These are phyloP conservation scores for Coccyzus lansbergi DNA, from an alignment of 2,797 vertebrate species.

Conservation along the genomic window DNA sequence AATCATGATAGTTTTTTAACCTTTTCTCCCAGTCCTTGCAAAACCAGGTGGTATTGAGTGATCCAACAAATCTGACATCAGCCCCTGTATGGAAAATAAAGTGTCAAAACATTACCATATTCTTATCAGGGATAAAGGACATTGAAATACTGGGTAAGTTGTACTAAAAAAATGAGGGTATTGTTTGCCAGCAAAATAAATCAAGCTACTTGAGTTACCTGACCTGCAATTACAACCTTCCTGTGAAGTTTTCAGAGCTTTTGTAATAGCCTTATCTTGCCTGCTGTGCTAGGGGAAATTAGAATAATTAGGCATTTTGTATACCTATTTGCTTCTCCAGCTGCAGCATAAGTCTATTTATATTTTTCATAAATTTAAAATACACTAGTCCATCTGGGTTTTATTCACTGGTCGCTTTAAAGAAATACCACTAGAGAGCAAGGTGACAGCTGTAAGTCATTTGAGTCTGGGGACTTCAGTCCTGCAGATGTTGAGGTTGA, in stretches of 20 bases:
- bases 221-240: background rate
- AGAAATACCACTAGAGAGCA: slow-evolving; percentile 45
- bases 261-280: background rate
- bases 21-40: background rate
- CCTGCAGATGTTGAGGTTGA: background rate
- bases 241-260: background rate
- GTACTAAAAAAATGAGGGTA: background rate
- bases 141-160: background rate
- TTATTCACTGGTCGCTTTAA: background rate
- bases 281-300: background rate
- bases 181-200: background rate
- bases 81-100: background rate
- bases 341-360: background rate
- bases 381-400: background rate
- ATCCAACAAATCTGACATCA: background rate
- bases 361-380: background rate
- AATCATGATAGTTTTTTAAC: background rate
- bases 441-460: slow-evolving; percentile 6
- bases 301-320: background rate
- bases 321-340: background rate
- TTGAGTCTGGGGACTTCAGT: background rate
- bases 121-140: background rate
- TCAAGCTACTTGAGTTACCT: background rate
- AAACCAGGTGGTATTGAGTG: background rate
- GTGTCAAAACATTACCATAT: background rate